Percentiles rank a stretch among this genome's conserved stretches.
Conservation (phyloP, 2,888 invertebrate genomes). For the Pterobdella sp. region DNA sequence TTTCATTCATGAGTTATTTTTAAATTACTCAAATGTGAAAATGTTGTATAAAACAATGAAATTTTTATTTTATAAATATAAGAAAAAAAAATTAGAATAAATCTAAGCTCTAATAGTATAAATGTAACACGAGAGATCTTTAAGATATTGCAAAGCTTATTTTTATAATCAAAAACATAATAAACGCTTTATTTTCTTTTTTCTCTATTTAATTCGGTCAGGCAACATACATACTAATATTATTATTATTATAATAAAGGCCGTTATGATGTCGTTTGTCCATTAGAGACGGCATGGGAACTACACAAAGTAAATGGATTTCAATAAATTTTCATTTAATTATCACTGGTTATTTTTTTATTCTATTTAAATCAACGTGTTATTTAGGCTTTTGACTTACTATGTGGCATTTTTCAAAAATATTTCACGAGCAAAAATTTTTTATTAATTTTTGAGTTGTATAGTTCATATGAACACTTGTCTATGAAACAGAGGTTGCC, state of each 20-base stretch:
- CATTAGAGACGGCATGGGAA: constrained; percentile 45
- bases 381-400: background rate
- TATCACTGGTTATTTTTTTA: background rate
- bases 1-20: too few relatives aligned
- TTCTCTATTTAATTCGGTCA: too few relatives aligned
- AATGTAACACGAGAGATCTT: too few relatives aligned
- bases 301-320: constrained; percentile 42
- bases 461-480: background rate
- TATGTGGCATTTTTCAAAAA: background rate
- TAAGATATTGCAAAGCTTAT: too few relatives aligned
- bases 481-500: constrained; percentile 33
- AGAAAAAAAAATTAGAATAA: too few relatives aligned
- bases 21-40: too few relatives aligned
- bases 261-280: constrained; percentile 47
- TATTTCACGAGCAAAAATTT: background rate
- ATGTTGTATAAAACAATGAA: too few relatives aligned
- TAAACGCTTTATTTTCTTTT: too few relatives aligned
- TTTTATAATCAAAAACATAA: too few relatives aligned
- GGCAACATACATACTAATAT: too few relatives aligned
- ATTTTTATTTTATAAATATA: too few relatives aligned
- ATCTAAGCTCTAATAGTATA: too few relatives aligned
- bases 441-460: background rate
- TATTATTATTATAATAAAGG: constrained; percentile 34
- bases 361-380: background rate
- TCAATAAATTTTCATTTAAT: background rate